Evolutionary conservation across 2,797 vertebrate species (phyloP).

Genomic region (Carduelis carduelis): DNA sequence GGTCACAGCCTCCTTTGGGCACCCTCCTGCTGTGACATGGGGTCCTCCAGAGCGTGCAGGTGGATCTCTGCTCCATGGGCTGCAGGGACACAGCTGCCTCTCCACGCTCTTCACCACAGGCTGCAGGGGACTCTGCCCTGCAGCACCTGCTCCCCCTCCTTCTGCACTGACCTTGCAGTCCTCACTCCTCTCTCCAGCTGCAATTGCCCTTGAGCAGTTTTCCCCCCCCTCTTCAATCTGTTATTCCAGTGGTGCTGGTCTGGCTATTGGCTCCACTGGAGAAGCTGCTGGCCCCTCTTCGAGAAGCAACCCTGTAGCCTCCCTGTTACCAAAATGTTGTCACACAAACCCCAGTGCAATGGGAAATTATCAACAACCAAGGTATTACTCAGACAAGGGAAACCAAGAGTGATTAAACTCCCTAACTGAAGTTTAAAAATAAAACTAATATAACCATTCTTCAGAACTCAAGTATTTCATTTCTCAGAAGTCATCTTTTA

Average conservation of each 20-base stretch:
- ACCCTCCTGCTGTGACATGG: not conserved
- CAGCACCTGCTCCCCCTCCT: not conserved
- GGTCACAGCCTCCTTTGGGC: not conserved
- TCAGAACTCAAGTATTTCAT: not conserved
- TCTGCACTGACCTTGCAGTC: not conserved
- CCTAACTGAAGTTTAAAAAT: not conserved
- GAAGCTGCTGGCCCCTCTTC: not conserved
- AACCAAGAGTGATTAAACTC: not conserved
- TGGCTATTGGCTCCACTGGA: not conserved
- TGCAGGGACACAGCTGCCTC: not conserved
- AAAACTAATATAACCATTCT: not conserved
- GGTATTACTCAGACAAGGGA: not conserved
- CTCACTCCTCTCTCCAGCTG: not conserved
- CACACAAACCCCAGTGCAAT: not conserved
- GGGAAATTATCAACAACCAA: not conserved
- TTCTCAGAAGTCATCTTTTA: not conserved
- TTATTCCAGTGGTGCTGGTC: not conserved
- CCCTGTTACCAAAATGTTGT: not conserved
- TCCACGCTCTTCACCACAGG: fast-evolving
- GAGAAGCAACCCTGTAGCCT: not conserved
- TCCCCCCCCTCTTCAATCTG: fast-evolving
- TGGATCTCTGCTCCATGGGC: not conserved
- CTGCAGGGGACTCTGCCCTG: not conserved
- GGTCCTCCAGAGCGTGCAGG: not conserved
- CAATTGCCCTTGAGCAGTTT: not conserved